Percentiles rank a stretch among this genome's conserved stretches.
Conservation (phyloP, 2,888 invertebrate species). For the Caenorhabditis sinica region DNA sequence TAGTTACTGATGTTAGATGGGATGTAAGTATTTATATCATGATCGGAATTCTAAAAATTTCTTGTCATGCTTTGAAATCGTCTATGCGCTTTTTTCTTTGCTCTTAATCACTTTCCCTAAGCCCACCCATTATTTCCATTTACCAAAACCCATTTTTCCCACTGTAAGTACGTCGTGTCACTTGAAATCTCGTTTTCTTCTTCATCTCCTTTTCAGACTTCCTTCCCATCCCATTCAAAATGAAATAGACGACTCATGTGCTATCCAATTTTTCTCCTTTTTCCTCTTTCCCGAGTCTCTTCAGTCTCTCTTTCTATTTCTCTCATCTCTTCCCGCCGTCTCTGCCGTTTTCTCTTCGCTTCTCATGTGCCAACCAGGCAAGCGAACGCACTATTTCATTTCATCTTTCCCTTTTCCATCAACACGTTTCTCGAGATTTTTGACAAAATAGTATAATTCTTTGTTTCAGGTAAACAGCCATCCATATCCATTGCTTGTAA, state of each 20-base stretch:
- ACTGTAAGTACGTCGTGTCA: not conserved
- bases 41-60: no score
- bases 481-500: not conserved
- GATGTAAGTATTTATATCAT: no score
- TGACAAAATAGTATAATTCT: not conserved
- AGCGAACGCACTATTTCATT: constrained; percentile 7
- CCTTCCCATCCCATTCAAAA: not conserved
- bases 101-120: no score
- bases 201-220: not conserved
- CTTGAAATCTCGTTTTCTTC: not conserved
- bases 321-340: not conserved
- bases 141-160: no score
- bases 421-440: not conserved
- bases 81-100: no score
- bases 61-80: no score
- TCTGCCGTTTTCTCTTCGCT: constrained; percentile 10
- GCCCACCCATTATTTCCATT: no score
- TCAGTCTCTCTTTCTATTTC: not conserved
- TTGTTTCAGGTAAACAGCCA: constrained; percentile 2
- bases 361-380: constrained; percentile 8
- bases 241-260: not conserved
- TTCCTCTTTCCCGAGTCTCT: not conserved
- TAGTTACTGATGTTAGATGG: no score
- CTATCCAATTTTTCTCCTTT: not conserved
- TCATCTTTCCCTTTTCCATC: not conserved